Conservation (phyloP, 1,140 invertebrate species). For the Maconellicoccus hirsutus region DNA sequence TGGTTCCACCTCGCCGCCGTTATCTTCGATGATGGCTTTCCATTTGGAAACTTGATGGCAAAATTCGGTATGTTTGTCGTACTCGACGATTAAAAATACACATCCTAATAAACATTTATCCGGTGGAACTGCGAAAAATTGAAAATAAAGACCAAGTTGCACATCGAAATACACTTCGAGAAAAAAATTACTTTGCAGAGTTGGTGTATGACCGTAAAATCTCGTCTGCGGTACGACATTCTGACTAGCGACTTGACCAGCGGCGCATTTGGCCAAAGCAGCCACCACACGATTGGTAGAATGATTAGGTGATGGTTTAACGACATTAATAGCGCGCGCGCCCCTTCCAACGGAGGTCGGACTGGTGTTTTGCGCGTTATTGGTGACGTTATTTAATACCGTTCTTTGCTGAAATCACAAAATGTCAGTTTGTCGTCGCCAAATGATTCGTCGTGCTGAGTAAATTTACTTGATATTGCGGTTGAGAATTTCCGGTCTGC, state of each 20-base stretch:
- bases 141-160: no score
- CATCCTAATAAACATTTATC: conserved; percentile 84
- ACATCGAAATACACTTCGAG: no score
- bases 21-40: conserved; percentile 68
- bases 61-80: conserved; percentile 45
- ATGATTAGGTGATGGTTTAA: conserved; percentile 23
- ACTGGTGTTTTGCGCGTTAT: conserved; percentile 20
- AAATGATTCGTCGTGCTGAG: neutral
- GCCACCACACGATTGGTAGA: conserved; percentile 41
- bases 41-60: conserved; percentile 53
- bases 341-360: neutral
- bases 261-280: conserved; percentile 36
- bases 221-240: conserved; percentile 42
- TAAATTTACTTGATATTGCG: neutral
- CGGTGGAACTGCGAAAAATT: conserved; percentile 54
- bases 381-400: conserved; percentile 26
- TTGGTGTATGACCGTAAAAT: conserved; percentile 78
- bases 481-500: neutral
- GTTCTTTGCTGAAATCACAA: conserved; percentile 22
- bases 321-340: conserved; percentile 11
- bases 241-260: conserved; percentile 32
- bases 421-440: neutral
- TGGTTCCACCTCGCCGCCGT: conserved; percentile 80
- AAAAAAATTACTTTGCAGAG: conserved; percentile 63
- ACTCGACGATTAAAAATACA: conserved; percentile 77